Conservation (phyloP, 2,888 invertebrate species). For the Drosophila trichaetosa region DNA sequence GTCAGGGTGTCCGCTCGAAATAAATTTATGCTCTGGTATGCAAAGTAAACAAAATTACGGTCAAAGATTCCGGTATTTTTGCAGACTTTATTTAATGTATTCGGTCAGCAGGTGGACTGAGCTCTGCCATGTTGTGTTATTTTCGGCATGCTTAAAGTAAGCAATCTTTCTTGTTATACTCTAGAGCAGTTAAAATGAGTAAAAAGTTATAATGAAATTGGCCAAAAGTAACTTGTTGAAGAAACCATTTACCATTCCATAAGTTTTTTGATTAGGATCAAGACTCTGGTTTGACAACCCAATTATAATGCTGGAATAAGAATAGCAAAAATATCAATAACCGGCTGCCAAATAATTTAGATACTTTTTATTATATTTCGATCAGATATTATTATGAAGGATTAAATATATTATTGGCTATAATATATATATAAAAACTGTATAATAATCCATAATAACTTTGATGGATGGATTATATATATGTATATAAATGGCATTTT, state of each 20-base stretch:
- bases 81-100: neutral
- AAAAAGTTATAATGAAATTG: neutral
- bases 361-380: neutral
- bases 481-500: neutral
- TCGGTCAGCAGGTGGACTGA: neutral
- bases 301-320: too few relatives aligned
- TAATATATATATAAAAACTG: neutral
- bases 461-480: neutral
- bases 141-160: neutral
- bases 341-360: neutral
- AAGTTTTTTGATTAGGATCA: too few relatives aligned
- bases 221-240: neutral
- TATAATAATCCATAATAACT: neutral
- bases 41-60: neutral
- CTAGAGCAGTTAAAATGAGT: neutral
- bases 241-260: neutral
- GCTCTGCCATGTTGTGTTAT: neutral
- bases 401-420: neutral
- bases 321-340: neutral
- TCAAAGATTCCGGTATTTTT: neutral
- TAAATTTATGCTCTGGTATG: neutral
- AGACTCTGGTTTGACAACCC: neutral
- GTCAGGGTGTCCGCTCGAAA: neutral
- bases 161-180: neutral
- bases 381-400: neutral